Evolutionary conservation across 2,113 vertebrate genomes (phyloP), one percentile per base, ranked within the genome.

Genomic region (Bos javanicus): DNA sequence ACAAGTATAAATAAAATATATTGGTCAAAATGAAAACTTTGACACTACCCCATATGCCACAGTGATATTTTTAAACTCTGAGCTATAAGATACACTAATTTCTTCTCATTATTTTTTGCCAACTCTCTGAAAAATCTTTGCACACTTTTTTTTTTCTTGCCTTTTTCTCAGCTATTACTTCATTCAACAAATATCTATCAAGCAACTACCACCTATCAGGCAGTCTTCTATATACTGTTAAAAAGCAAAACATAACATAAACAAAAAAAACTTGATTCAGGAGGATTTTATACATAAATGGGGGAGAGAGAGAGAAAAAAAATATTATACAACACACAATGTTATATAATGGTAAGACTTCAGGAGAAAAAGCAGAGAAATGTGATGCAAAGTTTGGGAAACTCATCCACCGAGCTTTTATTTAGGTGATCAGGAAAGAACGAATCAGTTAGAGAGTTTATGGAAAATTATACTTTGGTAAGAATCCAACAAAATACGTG

Each of bases 1-100:
- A 87, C 85, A 92, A 92, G 81, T 80, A 25, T 93, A 96, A 96
- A 92, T 76, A 96, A 90, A 96, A 56, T 80, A 36, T 76, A 52
- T 67, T 84, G 80, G 52, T 36, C 50, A 94, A 76, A 95, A 96
- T 74, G 48, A 92, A 88, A 76, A 81, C 10, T 83, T 48, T 97
- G 94, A 96, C 80, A 92, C n/a, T 8, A 62, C 2, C 14, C 56
- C 64, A 82, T 92, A 96, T 95, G 85, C 67, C 30, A n/a, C 7
- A 19, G 14, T 56, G 19, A 50, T 91, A 83, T 85, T 91, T 95
- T 96, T 26, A 85, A 81, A 50, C n/a, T 60, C 46, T 60, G 54
- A 91, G 11, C 60, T 74, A 25, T 39, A 60, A 93, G 19, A 46
- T 54, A 56, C 4, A 0, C 43, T 62, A 4, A 71, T 91, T 48